Conservation (phyloP, 1,140 invertebrate species). For the Rhyacophila brunnea region DNA sequence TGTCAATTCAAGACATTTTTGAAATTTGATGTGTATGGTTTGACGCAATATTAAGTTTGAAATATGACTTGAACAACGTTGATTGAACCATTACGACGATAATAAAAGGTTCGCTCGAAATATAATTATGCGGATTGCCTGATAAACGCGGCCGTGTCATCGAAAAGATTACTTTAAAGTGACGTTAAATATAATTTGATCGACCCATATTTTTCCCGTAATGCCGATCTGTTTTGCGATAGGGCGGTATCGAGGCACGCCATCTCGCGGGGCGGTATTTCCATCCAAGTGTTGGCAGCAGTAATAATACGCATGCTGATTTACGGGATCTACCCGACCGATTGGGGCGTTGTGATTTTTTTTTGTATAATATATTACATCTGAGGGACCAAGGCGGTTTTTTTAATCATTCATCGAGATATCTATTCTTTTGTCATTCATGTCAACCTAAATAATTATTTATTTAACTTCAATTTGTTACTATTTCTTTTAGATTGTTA, state of each 20-base stretch:
- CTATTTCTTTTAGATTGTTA: too few species aligned
- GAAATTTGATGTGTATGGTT: too few species aligned
- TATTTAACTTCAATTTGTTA: too few species aligned
- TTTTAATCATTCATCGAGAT: too few species aligned
- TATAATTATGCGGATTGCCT: too few species aligned
- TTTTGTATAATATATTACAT: background rate
- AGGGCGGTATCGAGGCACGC: background rate
- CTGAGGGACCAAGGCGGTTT: background rate
- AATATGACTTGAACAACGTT: too few species aligned
- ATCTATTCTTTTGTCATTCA: too few species aligned
- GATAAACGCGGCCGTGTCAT: background rate
- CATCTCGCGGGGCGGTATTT: background rate
- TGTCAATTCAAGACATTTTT: too few species aligned
- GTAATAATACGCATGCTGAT: conserved; percentile 19
- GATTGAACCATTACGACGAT: too few species aligned
- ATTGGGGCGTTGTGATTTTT: conserved; percentile 18
- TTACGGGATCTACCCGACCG: conserved; percentile 7
- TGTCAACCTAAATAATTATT: too few species aligned
- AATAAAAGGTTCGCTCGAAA: too few species aligned
- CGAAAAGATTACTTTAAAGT: background rate
- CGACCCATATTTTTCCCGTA: conserved; percentile 10
- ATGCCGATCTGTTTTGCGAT: conserved; percentile 6
- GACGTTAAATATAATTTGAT: conserved; percentile 6
- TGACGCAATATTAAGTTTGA: too few species aligned
- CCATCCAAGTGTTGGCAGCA: conserved; percentile 21